Evolutionary conservation across 2,113 vertebrate genomes (phyloP), one percentile per base, ranked within the genome.

Genomic region (Coregonus clupeaformis): DNA sequence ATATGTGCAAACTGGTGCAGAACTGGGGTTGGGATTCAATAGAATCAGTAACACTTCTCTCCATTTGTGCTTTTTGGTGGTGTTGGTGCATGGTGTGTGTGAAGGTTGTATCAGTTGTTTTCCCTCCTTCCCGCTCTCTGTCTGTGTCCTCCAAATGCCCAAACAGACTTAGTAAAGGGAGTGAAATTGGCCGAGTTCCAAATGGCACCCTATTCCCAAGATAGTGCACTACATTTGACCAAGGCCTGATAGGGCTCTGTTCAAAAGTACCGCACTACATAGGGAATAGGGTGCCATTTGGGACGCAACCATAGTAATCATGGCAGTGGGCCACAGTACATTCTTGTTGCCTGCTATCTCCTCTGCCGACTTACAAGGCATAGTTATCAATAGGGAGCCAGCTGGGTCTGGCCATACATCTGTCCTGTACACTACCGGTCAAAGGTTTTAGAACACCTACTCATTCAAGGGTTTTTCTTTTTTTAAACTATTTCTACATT

Each of bases 251-350:
- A 9, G 32, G 32, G 36, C 36, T 36, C 7, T n/a, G 36, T 42
- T 42, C 36, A 42, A 42, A 42, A 11, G 2, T 42, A 42, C 2
- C 3, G 36, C 36, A 42, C 9, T 11, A 42, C 36, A 42, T 42
- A 42, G 9, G 36, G 36, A 52, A 18, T 18, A 52, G 49, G 49
- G 49, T 52, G 49, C 5, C 49, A 52, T 52, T 52, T 52, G 49
- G 16, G 16, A 18, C 1, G 3, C 1, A 1, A 24, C 24, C 62
- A 1, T 2, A 75, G 77, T 82, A 79, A 84, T 84, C 45, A 7
- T 84, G 78, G 93, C 87, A 95, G 95, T 92, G 92, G 92, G 87
- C 94, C 92, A 91, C 95, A 95, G 91, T 94, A 94, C 88, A 92
- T 94, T 85, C 94, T 94, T 87, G 91, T 94, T 13, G 65, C 65